phyloP scores from a whole-genome alignment of 1,140 invertebrate species.

The Pararge aegeria region DNA sequence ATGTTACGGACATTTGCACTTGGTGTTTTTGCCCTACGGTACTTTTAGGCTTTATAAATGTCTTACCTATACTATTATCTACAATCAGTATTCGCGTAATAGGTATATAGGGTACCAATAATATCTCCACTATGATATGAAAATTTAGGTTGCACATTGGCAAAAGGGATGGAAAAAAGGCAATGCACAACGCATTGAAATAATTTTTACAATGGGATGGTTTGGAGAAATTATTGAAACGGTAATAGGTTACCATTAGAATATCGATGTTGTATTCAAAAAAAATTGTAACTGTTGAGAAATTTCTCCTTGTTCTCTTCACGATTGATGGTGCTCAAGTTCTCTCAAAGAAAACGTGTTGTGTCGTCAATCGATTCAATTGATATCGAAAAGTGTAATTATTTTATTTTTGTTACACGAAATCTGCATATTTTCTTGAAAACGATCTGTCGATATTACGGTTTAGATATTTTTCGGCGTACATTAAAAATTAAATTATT shows the following conservation, averaged over 20 bases:
- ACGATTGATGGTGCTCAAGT: not conserved
- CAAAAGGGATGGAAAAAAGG: not conserved
- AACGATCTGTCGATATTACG: conserved; percentile 5
- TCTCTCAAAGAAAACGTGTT: not conserved
- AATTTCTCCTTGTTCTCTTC: conserved; percentile 25
- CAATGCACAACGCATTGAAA: not conserved
- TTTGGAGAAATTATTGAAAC: conserved; percentile 29
- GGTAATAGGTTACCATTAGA: conserved; percentile 13
- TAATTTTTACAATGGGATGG: not conserved
- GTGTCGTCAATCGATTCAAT: not conserved
- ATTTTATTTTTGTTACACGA: conserved; percentile 14
- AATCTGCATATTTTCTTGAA: not conserved
- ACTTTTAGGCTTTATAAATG: not conserved
- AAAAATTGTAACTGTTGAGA: conserved; percentile 19
- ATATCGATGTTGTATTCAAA: conserved; percentile 16
- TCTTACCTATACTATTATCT: no score
- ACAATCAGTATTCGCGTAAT: no score
- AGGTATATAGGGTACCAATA: conserved; percentile 25
- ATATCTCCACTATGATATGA: conserved; percentile 15
- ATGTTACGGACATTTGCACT: no score
- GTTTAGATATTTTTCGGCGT: not conserved
- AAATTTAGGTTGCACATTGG: not conserved
- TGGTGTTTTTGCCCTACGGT: conserved; percentile 1
- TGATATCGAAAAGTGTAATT: conserved; percentile 8
- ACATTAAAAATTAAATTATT: not conserved